Evolutionary conservation across 2,888 invertebrate genomes (phyloP).

Genomic region (Ferrisia virgata): DNA sequence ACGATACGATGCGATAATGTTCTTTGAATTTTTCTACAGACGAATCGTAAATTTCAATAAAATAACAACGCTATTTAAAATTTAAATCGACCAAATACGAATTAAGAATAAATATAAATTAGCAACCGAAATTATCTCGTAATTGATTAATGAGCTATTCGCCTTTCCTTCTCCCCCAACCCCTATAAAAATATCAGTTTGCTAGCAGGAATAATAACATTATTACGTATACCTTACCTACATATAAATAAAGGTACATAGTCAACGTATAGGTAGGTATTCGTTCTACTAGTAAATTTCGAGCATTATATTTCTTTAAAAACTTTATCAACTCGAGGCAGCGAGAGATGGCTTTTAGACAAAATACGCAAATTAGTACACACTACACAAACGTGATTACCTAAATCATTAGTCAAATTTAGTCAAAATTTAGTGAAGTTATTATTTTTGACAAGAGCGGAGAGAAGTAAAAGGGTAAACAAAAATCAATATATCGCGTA

Average conservation of each 20-base stretch:
- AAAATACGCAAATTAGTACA: not conserved
- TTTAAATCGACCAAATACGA: no score
- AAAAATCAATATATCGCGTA: not conserved
- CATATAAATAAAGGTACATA: not conserved
- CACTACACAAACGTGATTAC: slow-evolving; percentile 3
- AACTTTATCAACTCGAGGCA: not conserved
- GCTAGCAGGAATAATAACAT: no score
- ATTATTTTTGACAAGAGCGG: not conserved
- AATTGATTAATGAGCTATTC: no score
- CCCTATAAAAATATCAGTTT: no score
- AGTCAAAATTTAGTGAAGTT: not conserved
- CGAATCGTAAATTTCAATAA: no score
- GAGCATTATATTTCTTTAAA: not conserved
- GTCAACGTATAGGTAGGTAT: not conserved
- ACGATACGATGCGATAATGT: no score
- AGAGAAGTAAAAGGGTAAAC: not conserved
- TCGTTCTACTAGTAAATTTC: not conserved
- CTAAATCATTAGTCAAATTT: slow-evolving; percentile 7
- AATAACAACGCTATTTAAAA: no score
- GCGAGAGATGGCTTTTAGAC: not conserved
- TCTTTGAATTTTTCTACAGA: no score
- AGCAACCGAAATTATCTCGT: no score
- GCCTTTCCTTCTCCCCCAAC: no score
- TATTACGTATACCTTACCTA: no score
- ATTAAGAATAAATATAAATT: no score